Conservation (phyloP, 2,888 invertebrate species). For the Leucoptera coffeella region DNA sequence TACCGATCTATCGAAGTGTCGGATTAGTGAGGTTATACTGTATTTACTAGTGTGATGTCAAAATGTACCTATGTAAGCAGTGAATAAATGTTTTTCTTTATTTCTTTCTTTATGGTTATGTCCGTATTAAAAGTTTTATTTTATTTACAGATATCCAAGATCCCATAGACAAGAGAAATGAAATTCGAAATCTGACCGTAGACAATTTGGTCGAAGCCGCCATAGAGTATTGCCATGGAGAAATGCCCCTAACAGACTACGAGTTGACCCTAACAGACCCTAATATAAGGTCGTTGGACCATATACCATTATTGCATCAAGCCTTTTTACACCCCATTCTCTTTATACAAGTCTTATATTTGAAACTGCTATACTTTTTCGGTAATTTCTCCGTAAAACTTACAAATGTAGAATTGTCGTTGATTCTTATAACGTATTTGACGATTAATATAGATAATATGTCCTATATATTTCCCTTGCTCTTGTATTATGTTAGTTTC, state of each 20-base stretch:
- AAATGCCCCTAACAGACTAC: conserved; percentile 67
- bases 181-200: conserved; percentile 70
- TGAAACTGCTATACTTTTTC: conserved; percentile 58
- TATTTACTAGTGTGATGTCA: too few species aligned
- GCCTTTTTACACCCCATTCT: conserved; percentile 68
- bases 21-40: too few species aligned
- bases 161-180: too few species aligned
- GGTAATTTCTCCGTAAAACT: conserved; percentile 51
- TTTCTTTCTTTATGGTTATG: too few species aligned
- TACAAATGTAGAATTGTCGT: conserved; percentile 58
- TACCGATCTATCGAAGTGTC: too few species aligned
- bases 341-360: conserved; percentile 64
- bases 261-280: conserved; percentile 66
- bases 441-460: conserved; percentile 65
- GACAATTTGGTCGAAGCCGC: conserved; percentile 77
- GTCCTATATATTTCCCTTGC: conserved; percentile 64
- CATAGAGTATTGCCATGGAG: conserved; percentile 72
- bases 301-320: conserved; percentile 66
- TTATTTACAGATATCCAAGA: too few species aligned
- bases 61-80: too few species aligned
- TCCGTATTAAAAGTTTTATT: too few species aligned
- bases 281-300: conserved; percentile 60
- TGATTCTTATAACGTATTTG: conserved; percentile 64
- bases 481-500: conserved; percentile 70
- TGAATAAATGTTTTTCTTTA: too few species aligned